Conservation (phyloP, 1,140 invertebrate species). For the Drosophila azteca region DNA sequence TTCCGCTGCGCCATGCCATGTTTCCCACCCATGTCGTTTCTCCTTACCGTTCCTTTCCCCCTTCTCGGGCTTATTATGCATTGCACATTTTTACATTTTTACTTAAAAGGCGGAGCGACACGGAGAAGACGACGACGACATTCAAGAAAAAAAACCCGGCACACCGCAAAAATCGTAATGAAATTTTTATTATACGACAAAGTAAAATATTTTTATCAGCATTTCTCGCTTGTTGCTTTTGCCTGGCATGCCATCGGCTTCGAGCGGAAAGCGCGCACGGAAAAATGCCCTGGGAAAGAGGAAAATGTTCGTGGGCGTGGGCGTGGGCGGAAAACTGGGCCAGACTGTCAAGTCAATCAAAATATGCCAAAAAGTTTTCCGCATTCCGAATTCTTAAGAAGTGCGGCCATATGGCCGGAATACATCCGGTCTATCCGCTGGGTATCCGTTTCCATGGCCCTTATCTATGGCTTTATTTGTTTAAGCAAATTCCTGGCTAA, state of each 20-base stretch:
- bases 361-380: conserved; percentile 67
- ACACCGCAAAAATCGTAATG: conserved; percentile 81
- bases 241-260: conserved; percentile 40
- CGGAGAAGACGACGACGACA: neutral
- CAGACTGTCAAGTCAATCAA: conserved; percentile 74
- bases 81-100: conserved; percentile 81
- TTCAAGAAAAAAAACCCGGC: conserved; percentile 32
- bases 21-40: conserved; percentile 55
- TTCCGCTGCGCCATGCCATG: conserved; percentile 67
- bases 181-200: conserved; percentile 82
- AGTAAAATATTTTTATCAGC: conserved; percentile 82
- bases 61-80: conserved; percentile 71
- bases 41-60: too few relatives aligned
- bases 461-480: conserved; percentile 61
- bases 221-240: conserved; percentile 77
- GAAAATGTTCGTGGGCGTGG: neutral
- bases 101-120: conserved; percentile 38
- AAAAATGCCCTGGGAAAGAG: neutral
- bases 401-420: conserved; percentile 36
- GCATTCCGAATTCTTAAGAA: conserved; percentile 39
- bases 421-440: too few relatives aligned
- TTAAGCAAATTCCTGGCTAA: conserved; percentile 75
- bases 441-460: conserved; percentile 31
- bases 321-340: conserved; percentile 1
- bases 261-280: conserved; percentile 12